A percentile compares a stretch with the other conserved stretches of the same genome.
phyloP scores from a whole-genome alignment of 2,888 invertebrate genomes.

The Augiades crinisus region DNA sequence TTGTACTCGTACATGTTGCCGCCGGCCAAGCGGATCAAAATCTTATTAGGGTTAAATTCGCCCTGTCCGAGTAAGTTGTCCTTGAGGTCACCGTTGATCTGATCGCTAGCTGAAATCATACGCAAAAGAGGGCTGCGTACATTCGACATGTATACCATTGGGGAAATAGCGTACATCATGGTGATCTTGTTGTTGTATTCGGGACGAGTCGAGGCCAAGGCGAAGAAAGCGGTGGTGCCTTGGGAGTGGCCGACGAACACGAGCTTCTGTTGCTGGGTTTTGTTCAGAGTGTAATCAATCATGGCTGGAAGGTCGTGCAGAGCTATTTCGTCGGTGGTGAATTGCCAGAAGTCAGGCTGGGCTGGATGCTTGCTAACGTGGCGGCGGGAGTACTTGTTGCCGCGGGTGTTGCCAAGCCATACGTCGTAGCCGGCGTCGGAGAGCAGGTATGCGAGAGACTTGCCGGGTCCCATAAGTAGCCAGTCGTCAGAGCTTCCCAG shows the following conservation, averaged over 20 bases:
- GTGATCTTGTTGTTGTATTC: conserved; percentile 64
- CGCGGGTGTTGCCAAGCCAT: conserved; percentile 70
- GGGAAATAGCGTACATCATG: conserved; percentile 65
- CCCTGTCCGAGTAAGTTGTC: conserved; percentile 50
- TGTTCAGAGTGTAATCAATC: conserved; percentile 62
- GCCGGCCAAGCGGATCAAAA: conserved; percentile 52
- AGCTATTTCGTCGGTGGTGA: conserved; percentile 68
- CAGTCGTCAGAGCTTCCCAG: conserved; percentile 86
- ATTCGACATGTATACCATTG: conserved; percentile 68
- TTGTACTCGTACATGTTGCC: conserved; percentile 58
- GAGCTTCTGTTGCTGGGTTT: conserved; percentile 55
- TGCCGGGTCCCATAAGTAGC: conserved; percentile 83
- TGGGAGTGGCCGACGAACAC: conserved; percentile 64
- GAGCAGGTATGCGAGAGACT: conserved; percentile 65
- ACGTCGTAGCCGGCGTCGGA: conserved; percentile 69
- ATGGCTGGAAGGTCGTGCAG: conserved; percentile 66
- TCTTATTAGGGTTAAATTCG: conserved; percentile 54
- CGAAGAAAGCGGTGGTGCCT: conserved; percentile 63
- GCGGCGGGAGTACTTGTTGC: conserved; percentile 60
- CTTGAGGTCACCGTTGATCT: conserved; percentile 44
- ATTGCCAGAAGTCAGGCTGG: conserved; percentile 66
- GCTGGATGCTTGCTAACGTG: conserved; percentile 63
- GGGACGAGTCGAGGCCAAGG: conserved; percentile 53
- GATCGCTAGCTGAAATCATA: conserved; percentile 61
- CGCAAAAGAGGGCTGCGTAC: conserved; percentile 66